A percentile compares a stretch with the other conserved stretches of the same genome.
Evolutionary conservation across 2,113 vertebrate species (phyloP).

Genomic region (Periophthalmodon schlosseri): DNA sequence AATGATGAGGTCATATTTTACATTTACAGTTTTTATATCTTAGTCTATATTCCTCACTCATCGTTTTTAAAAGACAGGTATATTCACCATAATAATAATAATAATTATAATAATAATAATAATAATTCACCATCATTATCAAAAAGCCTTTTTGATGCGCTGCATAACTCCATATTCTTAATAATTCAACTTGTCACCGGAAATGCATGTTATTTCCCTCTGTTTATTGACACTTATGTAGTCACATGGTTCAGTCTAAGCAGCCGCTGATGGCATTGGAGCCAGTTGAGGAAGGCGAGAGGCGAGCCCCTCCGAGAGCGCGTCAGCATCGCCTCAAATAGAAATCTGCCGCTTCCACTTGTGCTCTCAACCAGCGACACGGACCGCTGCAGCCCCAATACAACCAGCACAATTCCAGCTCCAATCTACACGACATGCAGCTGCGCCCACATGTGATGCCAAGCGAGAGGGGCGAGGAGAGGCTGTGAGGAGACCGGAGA

Average conservation of each 20-base stretch:
- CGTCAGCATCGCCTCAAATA: conserved; percentile 72
- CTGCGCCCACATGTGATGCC: conserved; percentile 40
- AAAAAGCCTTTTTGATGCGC: neutral
- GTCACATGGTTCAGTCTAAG: conserved; percentile 68
- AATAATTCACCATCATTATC: neutral
- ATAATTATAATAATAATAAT: too few species aligned
- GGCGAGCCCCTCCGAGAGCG: conserved; percentile 69
- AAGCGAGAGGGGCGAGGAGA: conserved; percentile 41
- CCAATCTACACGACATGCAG: conserved; percentile 21
- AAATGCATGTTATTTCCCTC: rapidly evolving
- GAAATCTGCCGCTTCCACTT: conserved; percentile 64
- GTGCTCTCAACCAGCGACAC: conserved; percentile 36
- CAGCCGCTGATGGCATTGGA: conserved; percentile 63
- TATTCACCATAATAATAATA: too few species aligned
- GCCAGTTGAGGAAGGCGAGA: conserved; percentile 66
- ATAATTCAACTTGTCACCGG: conserved; percentile 37
- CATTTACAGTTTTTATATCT: neutral
- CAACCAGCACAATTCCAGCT: conserved; percentile 16
- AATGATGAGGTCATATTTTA: neutral
- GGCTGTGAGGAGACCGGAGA: conserved; percentile 50
- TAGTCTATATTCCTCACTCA: neutral
- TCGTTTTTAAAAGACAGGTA: too few species aligned
- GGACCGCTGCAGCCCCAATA: conserved; percentile 21
- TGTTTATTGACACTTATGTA: conserved; percentile 19
- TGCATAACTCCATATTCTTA: conserved; percentile 6